These are phyloP conservation scores for Echinarachnius parma DNA, from an alignment of 53 echinoderm and acorn worm genomes.

Conservation along the genomic window DNA sequence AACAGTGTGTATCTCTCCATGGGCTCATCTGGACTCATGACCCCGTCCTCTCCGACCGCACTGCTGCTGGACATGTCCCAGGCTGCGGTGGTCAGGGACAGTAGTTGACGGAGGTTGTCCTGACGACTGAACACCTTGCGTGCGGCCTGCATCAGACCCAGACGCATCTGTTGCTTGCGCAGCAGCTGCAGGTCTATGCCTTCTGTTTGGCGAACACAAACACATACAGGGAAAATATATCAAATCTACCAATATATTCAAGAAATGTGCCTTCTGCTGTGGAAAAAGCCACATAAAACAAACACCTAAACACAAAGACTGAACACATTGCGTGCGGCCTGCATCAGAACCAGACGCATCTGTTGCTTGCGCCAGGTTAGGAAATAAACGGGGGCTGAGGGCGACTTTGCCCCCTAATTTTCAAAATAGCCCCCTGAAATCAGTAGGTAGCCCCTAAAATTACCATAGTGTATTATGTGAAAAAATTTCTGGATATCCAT, in stretches of 20 bases:
- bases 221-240: too few relatives aligned
- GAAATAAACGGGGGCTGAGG: too few relatives aligned
- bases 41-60: constrained; percentile 59
- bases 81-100: constrained; percentile 58
- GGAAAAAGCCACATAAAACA: too few relatives aligned
- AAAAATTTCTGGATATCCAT: too few relatives aligned
- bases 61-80: constrained; percentile 56
- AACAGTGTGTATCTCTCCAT: constrained; percentile 63
- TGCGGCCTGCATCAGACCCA: constrained; percentile 81
- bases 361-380: constrained; percentile 93
- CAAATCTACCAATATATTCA: too few relatives aligned
- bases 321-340: constrained; percentile 84
- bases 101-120: constrained; percentile 80
- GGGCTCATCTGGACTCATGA: constrained; percentile 60
- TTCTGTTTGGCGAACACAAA: constrained; percentile 4
- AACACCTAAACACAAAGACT: too few relatives aligned
- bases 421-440: too few relatives aligned
- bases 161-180: constrained; percentile 89
- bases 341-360: constrained; percentile 83
- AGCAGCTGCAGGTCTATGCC: constrained; percentile 65
- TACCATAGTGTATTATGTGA: too few relatives aligned
- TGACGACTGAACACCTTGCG: constrained; percentile 85
- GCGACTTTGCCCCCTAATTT: too few relatives aligned
- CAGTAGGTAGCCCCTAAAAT: too few relatives aligned
- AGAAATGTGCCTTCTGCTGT: too few relatives aligned